Evolutionary conservation across 2,113 vertebrate genomes (phyloP), one percentile per base, ranked within the genome.

Genomic region (Scomber japonicus): DNA sequence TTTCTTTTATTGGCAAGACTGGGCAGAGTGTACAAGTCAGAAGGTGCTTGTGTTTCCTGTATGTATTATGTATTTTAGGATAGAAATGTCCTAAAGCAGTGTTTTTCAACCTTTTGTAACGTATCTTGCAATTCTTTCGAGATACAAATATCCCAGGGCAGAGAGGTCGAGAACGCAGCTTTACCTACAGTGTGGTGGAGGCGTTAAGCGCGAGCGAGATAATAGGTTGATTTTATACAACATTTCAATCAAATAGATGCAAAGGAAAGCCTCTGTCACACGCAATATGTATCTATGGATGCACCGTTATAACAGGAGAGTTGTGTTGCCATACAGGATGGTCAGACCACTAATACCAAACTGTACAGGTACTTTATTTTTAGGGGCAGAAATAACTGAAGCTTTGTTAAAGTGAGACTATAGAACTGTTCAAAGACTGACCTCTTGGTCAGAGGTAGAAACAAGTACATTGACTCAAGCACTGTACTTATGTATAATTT

Each of bases 21-120:
- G 44, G 44, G 57, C 69, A 51, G 71, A 60, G 61, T 51, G 46
- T 70, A 45, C 69, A 54, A 71, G 67, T 72, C 46, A 53, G 16
- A 60, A 59, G 53, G 35, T 48, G 49, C 30, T 13, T 75, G 4
- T 13, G 40, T 62, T 62, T 31, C 17, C 11, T 45, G 1, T 16
- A 24, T 17, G 40, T 59, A 46, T 76, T 63, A n/a, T 64, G n/a
- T 84, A 62, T 84, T 81, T 83, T 63, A 10, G 67, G 78, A 78
- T 24, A 27, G 45, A 84, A 76, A 56, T 53, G 55, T 66, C 83
- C 68, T 15, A 0, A 49, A 61, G 82, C 73, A 30, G 31, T 74
- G 59, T 71, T 84, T 65, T 54, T 55, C 71, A 45, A 61, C 68
- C 75, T 72, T 82, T 82, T 82, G 67, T 50, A 64, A 64, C 55